phyloP scores from a whole-genome alignment of 2,888 invertebrate species.

The Ichneumoninae sp. region DNA sequence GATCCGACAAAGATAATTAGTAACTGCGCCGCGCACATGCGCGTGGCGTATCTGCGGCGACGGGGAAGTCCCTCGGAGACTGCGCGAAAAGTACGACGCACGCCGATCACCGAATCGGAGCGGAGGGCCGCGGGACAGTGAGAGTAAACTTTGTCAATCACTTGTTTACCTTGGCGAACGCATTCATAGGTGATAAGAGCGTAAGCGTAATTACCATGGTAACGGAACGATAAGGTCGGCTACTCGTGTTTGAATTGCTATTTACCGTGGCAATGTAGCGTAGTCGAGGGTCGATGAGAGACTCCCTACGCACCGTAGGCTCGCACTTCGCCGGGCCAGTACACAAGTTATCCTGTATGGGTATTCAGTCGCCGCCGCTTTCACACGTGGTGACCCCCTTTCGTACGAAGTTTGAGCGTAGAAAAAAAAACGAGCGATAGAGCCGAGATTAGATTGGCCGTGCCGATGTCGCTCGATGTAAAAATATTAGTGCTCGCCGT shows the following conservation, averaged over 20 bases:
- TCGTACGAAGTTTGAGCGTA: constrained; percentile 13
- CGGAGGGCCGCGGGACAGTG: background rate
- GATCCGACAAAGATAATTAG: background rate
- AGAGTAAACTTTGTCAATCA: constrained; percentile 47
- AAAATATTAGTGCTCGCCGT: constrained; percentile 23
- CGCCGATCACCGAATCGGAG: constrained; percentile 9
- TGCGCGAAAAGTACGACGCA: background rate
- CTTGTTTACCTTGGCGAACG: constrained; percentile 66
- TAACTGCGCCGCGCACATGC: no score
- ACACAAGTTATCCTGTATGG: constrained; percentile 67
- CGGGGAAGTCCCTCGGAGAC: background rate
- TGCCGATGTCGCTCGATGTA: constrained; percentile 33
- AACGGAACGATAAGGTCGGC: constrained; percentile 75
- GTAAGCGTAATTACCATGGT: constrained; percentile 77
- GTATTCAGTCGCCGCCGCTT: constrained; percentile 71
- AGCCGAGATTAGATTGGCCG: constrained; percentile 74
- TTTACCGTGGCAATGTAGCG: constrained; percentile 56
- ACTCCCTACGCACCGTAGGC: background rate
- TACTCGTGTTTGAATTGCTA: constrained; percentile 76
- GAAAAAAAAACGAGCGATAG: constrained; percentile 43
- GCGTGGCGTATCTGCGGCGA: background rate
- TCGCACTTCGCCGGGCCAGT: constrained; percentile 27
- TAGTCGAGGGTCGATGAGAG: background rate
- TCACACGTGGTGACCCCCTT: constrained; percentile 76
- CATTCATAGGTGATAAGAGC: constrained; percentile 68